Evolutionary conservation across 1,140 invertebrate genomes (phyloP), one percentile per base, ranked within the genome.

Genomic region (Wiebesia pumilae): DNA sequence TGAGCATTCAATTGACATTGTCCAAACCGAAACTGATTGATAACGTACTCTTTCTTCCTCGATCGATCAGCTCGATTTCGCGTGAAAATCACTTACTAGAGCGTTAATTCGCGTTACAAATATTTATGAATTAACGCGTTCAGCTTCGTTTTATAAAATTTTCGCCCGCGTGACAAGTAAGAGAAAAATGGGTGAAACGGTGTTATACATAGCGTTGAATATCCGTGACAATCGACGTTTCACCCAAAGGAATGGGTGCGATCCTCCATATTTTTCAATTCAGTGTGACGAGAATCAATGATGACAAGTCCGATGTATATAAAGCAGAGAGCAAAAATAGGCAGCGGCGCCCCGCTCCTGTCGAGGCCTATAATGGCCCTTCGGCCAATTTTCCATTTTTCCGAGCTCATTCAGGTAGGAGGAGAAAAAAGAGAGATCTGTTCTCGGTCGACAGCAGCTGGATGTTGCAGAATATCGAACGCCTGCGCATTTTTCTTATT

Each of bases 381-480:
- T 83, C 83, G 65, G 73, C 58, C 84, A 81, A 83, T 85, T 85
- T 81, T 85, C 88, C 84, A 85, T 88, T 80, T 85, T 67, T 40
- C 33, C n/a, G 35, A 21, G 47, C 54, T 40, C 77, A 85, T 85
- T 85, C 62, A 80, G n/a, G 21, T 19, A 24, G 30, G 6, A 47
- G 38, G 47, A 47, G 40, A 77, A 77, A 47, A 47, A 77, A 47
- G n/a, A 38, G n/a, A 51, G n/a, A 47, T 77, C 40, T 3, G 35
- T 47, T 62, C n/a, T 33, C 12, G 27, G 80, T 27, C 16, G 43
- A 4, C 62, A 38, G 40, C 80, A 81, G 80, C 80, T 81, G 80
- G 62, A 67, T 81, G 62, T 81, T 40, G 54, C 78, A 58, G 78
- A 78, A 78, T 78, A 78, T 78, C 30, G 47, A 16, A 78, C n/a